Evolutionary conservation across 2,888 invertebrate species (phyloP), one percentile per base, ranked within the genome.

Genomic region (Megastigmus dorsalis): DNA sequence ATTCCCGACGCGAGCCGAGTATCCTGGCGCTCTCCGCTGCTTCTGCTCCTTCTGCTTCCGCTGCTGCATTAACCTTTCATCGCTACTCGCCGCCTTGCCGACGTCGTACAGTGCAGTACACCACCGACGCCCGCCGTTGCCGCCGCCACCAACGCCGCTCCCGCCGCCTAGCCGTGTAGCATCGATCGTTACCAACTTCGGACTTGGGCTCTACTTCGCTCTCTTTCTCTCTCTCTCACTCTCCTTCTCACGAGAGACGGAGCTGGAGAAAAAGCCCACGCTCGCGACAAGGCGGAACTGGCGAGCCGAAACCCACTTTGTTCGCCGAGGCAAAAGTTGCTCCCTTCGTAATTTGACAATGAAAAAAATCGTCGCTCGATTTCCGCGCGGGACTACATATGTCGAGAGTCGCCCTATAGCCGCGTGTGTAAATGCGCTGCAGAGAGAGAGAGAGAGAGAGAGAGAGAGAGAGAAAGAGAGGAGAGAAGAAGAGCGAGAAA

Each of bases 101-200:
- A 63, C n/a, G n/a, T n/a, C n/a, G n/a, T n/a, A n/a, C n/a, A n/a
- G n/a, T n/a, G n/a, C n/a, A n/a, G n/a, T n/a, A 67, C 75, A 59
- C 75, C 80, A 74, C 9, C 59, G 60, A 15, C 55, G 7, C 10
- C n/a, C n/a, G n/a, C n/a, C 33, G 20, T 23, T 20, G 60, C 74
- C 76, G 82, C 83, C 83, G 83, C 83, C 83, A 83, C 82, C 82
- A 83, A 84, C 83, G 82, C 80, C 79, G 80, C 76, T 73, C n/a
- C n/a, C 26, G 23, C 38, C 36, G 57, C 55, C 79, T 78, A 50
- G 62, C 60, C 80, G 74, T 6, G 55, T 78, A 81, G 80, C 80
- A 85, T 84, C 83, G 84, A 84, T 84, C 84, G 80, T 79, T 77
- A 77, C 75, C 75, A 81, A 81, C 77, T 82, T 82, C 62, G 77